Evolutionary conservation across 2,797 vertebrate genomes (phyloP), one percentile per base, ranked within the genome.

Genomic region (Karalla daura): DNA sequence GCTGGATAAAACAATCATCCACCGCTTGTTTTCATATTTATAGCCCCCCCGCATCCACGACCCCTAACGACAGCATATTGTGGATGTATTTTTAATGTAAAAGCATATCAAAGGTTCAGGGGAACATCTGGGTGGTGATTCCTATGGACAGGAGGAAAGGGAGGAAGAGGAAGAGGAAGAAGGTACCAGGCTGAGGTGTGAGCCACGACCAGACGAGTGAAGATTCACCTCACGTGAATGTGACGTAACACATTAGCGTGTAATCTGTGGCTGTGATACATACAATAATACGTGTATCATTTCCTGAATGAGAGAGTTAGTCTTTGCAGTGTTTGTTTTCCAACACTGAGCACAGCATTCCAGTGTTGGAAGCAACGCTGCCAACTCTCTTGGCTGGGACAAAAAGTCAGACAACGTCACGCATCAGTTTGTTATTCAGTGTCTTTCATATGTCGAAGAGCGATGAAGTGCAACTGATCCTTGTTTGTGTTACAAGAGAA

Each of bases 11-110:
- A 72, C 49, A 49, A 66, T 59, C 55, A 45, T 71, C 41, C 25
- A n/a, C 45, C 65, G 54, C 14, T 24, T 23, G 70, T 75, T 70
- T 68, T 64, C 24, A 44, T 63, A 59, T 75, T 76, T 44, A 63
- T 35, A 50, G 21, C 27, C 4, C 24, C 13, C 24, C 8, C 37
- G 24, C 21, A 3, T 30, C 12, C 4, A 8, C n/a, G 10, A 15
- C 15, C 47, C 61, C 54, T 74, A 77, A 83, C 70, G 73, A 50
- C 70, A 45, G 58, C 80, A 65, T 83, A 70, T 71, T 69, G 3
- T 41, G 18, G 58, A 82, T 85, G 80, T 67, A 85, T 87, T 81
- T 88, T 84, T 83, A 66, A 74, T 85, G 71, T 72, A 51, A 69
- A 85, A 87, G 63, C 60, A 68, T 51, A 84, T 77, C 33, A 53